Conservation (phyloP, 2,888 invertebrate genomes). For the Pterostichus madidus region DNA sequence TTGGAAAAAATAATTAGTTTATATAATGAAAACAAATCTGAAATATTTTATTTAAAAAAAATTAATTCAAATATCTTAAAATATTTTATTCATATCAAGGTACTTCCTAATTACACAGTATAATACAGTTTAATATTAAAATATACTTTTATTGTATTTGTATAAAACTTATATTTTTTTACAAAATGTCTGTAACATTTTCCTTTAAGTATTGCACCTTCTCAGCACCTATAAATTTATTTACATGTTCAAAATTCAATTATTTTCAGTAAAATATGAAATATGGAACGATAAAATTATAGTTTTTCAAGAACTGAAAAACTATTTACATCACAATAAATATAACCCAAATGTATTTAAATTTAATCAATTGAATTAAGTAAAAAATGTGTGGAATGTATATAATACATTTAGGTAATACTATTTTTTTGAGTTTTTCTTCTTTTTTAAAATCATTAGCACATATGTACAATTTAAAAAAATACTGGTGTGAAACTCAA, state of each 20-base stretch:
- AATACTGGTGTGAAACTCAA: conserved; percentile 36
- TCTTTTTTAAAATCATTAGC: conserved; percentile 33
- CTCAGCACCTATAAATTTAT: conserved; percentile 44
- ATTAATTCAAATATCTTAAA: conserved; percentile 12
- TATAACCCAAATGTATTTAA: conserved; percentile 50
- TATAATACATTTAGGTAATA: conserved; percentile 64
- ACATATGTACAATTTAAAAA: conserved; percentile 64
- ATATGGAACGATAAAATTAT: conserved; percentile 51
- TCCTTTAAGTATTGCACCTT: conserved; percentile 41
- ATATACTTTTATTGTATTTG: conserved; percentile 14
- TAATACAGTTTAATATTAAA: conserved; percentile 62
- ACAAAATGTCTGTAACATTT: conserved; percentile 10
- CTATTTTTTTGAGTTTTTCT: conserved; percentile 58
- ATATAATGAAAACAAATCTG: too few relatives aligned
- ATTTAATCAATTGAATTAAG: not conserved
- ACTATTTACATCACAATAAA: conserved; percentile 51
- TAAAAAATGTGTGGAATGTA: conserved; percentile 23
- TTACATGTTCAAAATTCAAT: conserved; percentile 34
- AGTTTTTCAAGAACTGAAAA: conserved; percentile 25
- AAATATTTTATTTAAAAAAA: not conserved
- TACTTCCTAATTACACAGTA: conserved; percentile 65
- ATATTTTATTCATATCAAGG: conserved; percentile 65
- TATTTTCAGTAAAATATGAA: conserved; percentile 5
- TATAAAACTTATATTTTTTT: conserved; percentile 57
- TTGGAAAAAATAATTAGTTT: too few relatives aligned